A percentile compares a stretch with the other conserved stretches of the same genome.
phyloP scores from a whole-genome alignment of 2,797 vertebrate genomes.

The Micromesistius poutassou region DNA sequence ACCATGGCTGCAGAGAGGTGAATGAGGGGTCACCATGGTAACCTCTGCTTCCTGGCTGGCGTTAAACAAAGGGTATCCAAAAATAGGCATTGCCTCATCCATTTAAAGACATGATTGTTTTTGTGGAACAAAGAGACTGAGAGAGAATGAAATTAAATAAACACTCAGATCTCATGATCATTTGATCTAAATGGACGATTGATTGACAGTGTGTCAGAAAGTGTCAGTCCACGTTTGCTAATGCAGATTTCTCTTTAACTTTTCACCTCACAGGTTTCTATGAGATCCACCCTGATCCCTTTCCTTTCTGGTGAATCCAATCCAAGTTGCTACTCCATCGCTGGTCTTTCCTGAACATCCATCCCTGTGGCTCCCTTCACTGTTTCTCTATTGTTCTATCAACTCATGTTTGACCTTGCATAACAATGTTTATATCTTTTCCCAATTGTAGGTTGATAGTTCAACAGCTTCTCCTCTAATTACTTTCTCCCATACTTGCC shows the following conservation, averaged over 20 bases:
- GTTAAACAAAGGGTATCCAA: conserved; percentile 25
- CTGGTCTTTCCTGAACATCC: not conserved
- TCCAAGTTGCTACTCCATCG: not conserved
- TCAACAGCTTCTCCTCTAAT: not conserved
- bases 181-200: not conserved
- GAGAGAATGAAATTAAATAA: not conserved
- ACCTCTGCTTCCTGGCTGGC: conserved; percentile 23
- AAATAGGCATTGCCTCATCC: not conserved
- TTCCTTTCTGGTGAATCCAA: not conserved
- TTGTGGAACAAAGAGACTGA: not conserved
- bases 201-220: not conserved
- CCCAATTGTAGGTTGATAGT: not conserved
- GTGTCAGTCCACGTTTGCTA: not conserved
- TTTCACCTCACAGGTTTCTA: not conserved
- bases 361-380: not conserved
- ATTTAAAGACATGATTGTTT: conserved; percentile 8
- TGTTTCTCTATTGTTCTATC: not conserved
- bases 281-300: conserved; percentile 1
- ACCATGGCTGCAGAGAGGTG: conserved; percentile 18
- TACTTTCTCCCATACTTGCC: not conserved
- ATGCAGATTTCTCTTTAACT: not conserved
- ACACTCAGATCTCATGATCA: not conserved
- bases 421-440: not conserved
- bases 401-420: conserved; percentile 1
- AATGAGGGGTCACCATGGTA: conserved; percentile 15